Evolutionary conservation across 2,888 invertebrate species (phyloP).

Genomic region (Bedellia somnulentella): DNA sequence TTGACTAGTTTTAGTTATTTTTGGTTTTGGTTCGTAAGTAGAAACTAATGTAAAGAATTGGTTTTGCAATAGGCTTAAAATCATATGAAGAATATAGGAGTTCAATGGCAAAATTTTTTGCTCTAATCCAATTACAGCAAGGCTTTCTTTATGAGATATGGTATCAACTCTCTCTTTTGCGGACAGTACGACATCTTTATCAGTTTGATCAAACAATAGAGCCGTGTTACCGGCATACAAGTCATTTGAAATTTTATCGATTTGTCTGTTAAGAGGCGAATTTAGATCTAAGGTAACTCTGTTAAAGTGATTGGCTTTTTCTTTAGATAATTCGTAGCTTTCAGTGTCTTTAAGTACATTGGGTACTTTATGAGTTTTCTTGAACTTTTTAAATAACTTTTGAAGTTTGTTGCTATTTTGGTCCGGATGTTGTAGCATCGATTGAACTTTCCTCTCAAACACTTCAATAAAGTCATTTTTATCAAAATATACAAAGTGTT

Average conservation of each 20-base stretch:
- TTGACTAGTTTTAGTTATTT: no score
- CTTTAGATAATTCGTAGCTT: slow-evolving; percentile 22
- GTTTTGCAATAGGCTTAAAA: slow-evolving; percentile 24
- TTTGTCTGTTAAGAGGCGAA: slow-evolving; percentile 28
- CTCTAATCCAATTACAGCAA: slow-evolving; percentile 11
- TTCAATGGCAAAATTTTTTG: slow-evolving; percentile 60
- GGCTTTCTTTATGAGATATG: no score
- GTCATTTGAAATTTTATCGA: slow-evolving; percentile 18
- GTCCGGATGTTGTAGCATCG: slow-evolving; percentile 16
- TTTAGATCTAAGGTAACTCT: slow-evolving; percentile 25
- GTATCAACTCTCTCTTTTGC: no score
- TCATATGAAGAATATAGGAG: slow-evolving; percentile 45
- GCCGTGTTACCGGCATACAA: slow-evolving; percentile 17
- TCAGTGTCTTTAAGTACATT: slow-evolving; percentile 26
- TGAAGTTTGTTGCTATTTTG: slow-evolving; percentile 21
- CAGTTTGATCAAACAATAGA: no score
- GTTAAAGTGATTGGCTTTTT: slow-evolving; percentile 19
- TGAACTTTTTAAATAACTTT: slow-evolving; percentile 36
- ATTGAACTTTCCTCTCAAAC: no score
- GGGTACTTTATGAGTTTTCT: slow-evolving; percentile 37
- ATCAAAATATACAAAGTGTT: no score
- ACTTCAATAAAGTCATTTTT: no score
- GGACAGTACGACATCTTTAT: no score
- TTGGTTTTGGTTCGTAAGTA: no score
- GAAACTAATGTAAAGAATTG: no score